Percentiles rank a stretch among this genome's conserved stretches.
These are phyloP conservation scores for Plagodis dolabraria DNA, from an alignment of 2,888 invertebrate species.

Conservation along the genomic window DNA sequence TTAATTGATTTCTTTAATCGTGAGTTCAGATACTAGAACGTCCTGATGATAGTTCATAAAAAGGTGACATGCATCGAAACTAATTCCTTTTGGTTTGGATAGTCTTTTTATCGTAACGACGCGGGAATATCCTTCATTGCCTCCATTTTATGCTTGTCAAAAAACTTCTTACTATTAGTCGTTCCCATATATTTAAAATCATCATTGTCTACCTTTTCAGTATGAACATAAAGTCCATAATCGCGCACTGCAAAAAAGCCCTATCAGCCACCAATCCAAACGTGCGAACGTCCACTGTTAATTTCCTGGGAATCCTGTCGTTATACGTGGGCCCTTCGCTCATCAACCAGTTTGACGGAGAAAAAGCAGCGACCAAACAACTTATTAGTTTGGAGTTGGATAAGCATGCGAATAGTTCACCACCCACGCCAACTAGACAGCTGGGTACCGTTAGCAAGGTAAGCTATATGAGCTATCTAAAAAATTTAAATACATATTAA, in stretches of 20 bases:
- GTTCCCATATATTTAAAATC: not conserved
- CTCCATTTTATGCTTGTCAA: no score
- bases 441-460: conserved; percentile 75
- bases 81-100: no score
- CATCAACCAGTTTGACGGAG: conserved; percentile 92
- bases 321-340: conserved; percentile 92
- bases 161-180: no score
- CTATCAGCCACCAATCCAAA: conserved; percentile 93
- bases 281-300: conserved; percentile 91
- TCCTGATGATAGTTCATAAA: no score
- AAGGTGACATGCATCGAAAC: no score
- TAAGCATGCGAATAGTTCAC: conserved; percentile 90
- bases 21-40: no score
- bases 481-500: no score
- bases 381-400: conserved; percentile 94
- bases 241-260: conserved; percentile 93
- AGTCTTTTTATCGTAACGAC: no score
- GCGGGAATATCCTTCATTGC: no score
- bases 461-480: conserved; percentile 15
- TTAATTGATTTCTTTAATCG: no score
- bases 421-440: conserved; percentile 90
- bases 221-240: conserved; percentile 89
- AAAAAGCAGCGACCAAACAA: conserved; percentile 93
- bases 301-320: conserved; percentile 90
- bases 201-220: conserved; percentile 53